These are phyloP conservation scores for fruit fly (Drosophila melanogaster) DNA, from an alignment of 1,140 invertebrate species.

Conservation along the genomic window DNA sequence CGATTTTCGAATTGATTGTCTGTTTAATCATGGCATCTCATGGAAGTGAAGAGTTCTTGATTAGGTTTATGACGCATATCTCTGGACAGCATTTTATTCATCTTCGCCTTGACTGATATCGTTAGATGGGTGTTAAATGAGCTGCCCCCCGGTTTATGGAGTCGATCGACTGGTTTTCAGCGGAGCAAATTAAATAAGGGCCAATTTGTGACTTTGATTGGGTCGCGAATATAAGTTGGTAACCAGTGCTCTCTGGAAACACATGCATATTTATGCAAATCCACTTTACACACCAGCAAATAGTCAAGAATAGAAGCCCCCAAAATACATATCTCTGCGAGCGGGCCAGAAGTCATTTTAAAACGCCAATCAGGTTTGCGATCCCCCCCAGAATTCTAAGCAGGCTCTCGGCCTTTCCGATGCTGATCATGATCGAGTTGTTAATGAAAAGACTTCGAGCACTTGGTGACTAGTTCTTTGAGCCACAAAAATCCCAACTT, in stretches of 20 bases:
- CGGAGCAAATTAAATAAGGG: conserved; percentile 16
- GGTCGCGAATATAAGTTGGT: conserved; percentile 1
- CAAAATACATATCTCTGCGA: conserved; percentile 47
- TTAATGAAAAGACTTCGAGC: conserved; percentile 69
- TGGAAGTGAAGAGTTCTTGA: conserved; percentile 3
- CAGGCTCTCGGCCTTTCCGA: conserved; percentile 57
- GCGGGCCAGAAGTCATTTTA: conserved; percentile 41
- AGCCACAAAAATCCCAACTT: conserved; percentile 33
- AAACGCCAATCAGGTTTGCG: conserved; percentile 71
- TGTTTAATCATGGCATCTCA: neutral
- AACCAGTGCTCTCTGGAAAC: conserved; percentile 16
- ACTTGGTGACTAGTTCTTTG: conserved; percentile 54
- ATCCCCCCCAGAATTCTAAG: conserved; percentile 64
- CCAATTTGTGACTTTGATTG: conserved; percentile 11
- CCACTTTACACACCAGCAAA: conserved; percentile 36
- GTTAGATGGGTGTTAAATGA: conserved; percentile 27
- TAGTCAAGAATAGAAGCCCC: conserved; percentile 52
- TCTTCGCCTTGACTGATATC: conserved; percentile 39
- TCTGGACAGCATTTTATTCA: conserved; percentile 5
- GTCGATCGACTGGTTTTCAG: conserved; percentile 37
- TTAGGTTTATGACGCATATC: conserved; percentile 26
- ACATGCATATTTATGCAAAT: conserved; percentile 62
- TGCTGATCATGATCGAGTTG: conserved; percentile 75
- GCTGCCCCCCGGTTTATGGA: conserved; percentile 18
- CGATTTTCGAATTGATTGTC: neutral